Evolutionary conservation across 2,797 vertebrate species (phyloP).

Genomic region (Chloroceryle inda): DNA sequence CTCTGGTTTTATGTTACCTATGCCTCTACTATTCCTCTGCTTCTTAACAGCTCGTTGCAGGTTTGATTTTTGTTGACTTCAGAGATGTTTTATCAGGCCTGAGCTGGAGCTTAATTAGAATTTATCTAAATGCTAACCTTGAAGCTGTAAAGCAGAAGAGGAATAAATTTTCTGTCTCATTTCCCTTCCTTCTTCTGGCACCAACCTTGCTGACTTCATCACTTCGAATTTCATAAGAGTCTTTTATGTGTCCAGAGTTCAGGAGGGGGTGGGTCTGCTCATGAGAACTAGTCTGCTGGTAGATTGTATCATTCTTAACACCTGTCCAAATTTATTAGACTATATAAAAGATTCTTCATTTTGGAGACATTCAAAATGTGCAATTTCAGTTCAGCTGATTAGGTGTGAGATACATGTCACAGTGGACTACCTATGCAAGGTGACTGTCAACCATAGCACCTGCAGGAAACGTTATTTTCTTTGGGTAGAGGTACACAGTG

Average conservation of each 20-base stretch:
- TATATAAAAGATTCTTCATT: neutral
- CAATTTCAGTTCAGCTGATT: slow-evolving; percentile 30
- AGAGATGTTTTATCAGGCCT: neutral
- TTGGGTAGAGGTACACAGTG: neutral
- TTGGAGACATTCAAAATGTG: slow-evolving; percentile 16
- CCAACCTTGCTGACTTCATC: neutral
- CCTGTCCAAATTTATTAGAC: slow-evolving; percentile 21
- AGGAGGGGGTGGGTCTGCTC: neutral
- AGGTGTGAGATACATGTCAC: slow-evolving; percentile 34
- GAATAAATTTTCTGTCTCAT: neutral
- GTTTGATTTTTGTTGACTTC: neutral
- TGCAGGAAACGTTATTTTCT: neutral
- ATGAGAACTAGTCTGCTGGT: neutral
- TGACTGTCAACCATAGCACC: neutral
- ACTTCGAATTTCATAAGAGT: neutral
- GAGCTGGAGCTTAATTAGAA: neutral
- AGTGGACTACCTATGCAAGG: slow-evolving; percentile 40
- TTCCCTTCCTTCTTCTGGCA: neutral
- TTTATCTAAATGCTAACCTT: neutral
- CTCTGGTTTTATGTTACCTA: neutral
- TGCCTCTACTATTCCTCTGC: neutral
- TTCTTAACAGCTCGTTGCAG: neutral
- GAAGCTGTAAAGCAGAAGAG: neutral
- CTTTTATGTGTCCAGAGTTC: neutral
- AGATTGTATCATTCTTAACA: slow-evolving; percentile 24